Percentiles rank a stretch among this genome's conserved stretches.
These are phyloP conservation scores for Colletes collaris DNA, from an alignment of 2,888 invertebrate genomes.

Conservation along the genomic window DNA sequence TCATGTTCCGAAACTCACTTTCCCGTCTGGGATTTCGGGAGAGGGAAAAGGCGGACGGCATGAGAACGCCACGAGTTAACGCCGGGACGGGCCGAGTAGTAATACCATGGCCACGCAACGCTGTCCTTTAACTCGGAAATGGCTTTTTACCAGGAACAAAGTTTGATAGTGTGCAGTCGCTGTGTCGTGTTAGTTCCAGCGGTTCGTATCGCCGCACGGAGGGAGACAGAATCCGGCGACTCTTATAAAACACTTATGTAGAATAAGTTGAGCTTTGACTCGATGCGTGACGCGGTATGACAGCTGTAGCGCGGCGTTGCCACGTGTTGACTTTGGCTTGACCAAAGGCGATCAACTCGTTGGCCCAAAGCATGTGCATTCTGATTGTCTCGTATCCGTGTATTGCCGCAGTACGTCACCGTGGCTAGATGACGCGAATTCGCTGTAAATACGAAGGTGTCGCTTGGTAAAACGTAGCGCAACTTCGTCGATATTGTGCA, in stretches of 20 bases:
- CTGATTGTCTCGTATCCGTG: slow-evolving; percentile 38
- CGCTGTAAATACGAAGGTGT: slow-evolving; percentile 28
- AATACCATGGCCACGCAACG: slow-evolving; percentile 21
- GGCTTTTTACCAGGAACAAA: slow-evolving; percentile 11
- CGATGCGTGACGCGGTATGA: slow-evolving; percentile 60
- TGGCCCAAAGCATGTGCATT: slow-evolving; percentile 37
- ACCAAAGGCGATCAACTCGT: slow-evolving; percentile 43
- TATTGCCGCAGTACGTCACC: slow-evolving; percentile 24
- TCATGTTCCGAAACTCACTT: slow-evolving; percentile 76
- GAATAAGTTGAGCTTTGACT: slow-evolving; percentile 63
- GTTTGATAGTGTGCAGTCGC: slow-evolving; percentile 4
- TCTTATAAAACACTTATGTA: slow-evolving; percentile 54
- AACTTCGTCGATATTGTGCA: slow-evolving; percentile 44
- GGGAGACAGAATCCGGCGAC: slow-evolving; percentile 29
- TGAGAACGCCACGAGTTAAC: slow-evolving; percentile 43
- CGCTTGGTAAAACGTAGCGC: slow-evolving; percentile 29
- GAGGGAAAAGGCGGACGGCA: slow-evolving; percentile 43
- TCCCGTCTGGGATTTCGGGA: slow-evolving; percentile 72
- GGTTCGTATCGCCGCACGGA: slow-evolving; percentile 10
- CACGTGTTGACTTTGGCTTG: slow-evolving; percentile 62
- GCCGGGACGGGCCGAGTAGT: slow-evolving; percentile 11
- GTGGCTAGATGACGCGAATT: slow-evolving; percentile 20
- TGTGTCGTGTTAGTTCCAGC: slow-evolving; percentile 1
- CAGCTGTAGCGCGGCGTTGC: slow-evolving; percentile 61
- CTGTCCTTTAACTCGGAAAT: slow-evolving; percentile 36